Conservation (phyloP, 2,888 invertebrate species). For the Tenthredo amoena region DNA sequence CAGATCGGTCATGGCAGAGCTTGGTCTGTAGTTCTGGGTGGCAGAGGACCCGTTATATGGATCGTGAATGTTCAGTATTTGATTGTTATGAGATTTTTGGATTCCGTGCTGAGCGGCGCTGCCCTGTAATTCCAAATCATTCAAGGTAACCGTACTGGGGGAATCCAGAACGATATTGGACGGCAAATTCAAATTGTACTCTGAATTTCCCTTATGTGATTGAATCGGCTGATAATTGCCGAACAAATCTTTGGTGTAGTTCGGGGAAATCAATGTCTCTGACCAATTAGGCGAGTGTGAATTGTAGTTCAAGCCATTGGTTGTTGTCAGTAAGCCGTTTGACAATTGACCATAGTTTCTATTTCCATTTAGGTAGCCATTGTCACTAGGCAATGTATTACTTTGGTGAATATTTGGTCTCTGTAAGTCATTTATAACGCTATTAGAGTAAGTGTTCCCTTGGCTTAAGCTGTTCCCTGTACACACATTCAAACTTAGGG, state of each 20-base stretch:
- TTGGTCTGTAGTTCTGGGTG: slow-evolving; percentile 68
- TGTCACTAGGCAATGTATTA: slow-evolving; percentile 57
- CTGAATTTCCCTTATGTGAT: slow-evolving; percentile 65
- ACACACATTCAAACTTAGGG: slow-evolving; percentile 65
- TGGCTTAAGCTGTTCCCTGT: slow-evolving; percentile 63
- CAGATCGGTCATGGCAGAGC: slow-evolving; percentile 73
- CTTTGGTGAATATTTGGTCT: slow-evolving; percentile 42
- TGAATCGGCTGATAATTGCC: slow-evolving; percentile 70
- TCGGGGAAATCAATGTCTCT: slow-evolving; percentile 63
- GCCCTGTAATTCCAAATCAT: slow-evolving; percentile 62
- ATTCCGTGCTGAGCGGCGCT: slow-evolving; percentile 62
- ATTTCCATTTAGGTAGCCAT: slow-evolving; percentile 55
- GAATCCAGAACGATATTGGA: slow-evolving; percentile 62
- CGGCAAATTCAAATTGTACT: slow-evolving; percentile 71
- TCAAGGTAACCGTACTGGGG: slow-evolving; percentile 62
- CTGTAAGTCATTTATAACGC: slow-evolving; percentile 59
- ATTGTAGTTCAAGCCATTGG: slow-evolving; percentile 63
- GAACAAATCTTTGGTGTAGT: slow-evolving; percentile 69
- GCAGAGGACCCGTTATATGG: slow-evolving; percentile 66
- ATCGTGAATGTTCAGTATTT: slow-evolving; percentile 70
- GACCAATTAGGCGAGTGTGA: slow-evolving; percentile 65
- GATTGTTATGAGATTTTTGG: slow-evolving; percentile 65
- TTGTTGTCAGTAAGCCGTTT: slow-evolving; percentile 55
- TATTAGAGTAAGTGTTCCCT: slow-evolving; percentile 64
- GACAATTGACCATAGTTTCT: slow-evolving; percentile 64